A percentile compares a stretch with the other conserved stretches of the same genome.
phyloP scores from a whole-genome alignment of 1,140 invertebrate genomes.

The Bilobella aurantiaca region DNA sequence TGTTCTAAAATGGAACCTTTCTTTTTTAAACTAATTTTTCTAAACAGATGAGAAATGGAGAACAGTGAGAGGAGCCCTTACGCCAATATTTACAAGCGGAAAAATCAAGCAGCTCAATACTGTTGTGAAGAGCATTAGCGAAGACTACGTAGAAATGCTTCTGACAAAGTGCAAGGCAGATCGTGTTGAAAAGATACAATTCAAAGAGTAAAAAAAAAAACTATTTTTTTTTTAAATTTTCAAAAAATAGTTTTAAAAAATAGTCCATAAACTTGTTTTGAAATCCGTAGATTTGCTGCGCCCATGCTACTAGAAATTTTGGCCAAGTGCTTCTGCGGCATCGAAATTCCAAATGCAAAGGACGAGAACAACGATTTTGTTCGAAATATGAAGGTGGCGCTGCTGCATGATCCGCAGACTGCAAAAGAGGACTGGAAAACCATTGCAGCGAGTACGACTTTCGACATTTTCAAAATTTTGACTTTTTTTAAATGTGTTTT shows the following conservation, averaged over 20 bases:
- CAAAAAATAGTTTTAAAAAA: conserved; percentile 1
- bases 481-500: no score
- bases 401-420: not conserved
- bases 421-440: conserved; percentile 9
- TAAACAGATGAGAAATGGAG: conserved; percentile 42
- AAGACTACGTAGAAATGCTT: conserved; percentile 37
- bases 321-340: conserved; percentile 3
- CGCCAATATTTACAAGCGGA: conserved; percentile 45
- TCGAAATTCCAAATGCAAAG: not conserved
- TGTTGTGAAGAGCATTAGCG: conserved; percentile 35
- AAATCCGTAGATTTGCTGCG: conserved; percentile 5
- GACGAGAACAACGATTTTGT: not conserved
- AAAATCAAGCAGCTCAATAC: conserved; percentile 41
- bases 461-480: not conserved
- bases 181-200: conserved; percentile 9
- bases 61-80: conserved; percentile 42
- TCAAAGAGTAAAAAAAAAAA: conserved; percentile 9
- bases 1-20: not conserved
- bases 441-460: not conserved
- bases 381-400: not conserved
- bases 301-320: conserved; percentile 17
- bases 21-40: not conserved
- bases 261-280: not conserved
- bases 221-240: not conserved
- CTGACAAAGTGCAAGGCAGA: conserved; percentile 4